phyloP scores from a whole-genome alignment of 2,888 invertebrate species.

The Andrena fulva region DNA sequence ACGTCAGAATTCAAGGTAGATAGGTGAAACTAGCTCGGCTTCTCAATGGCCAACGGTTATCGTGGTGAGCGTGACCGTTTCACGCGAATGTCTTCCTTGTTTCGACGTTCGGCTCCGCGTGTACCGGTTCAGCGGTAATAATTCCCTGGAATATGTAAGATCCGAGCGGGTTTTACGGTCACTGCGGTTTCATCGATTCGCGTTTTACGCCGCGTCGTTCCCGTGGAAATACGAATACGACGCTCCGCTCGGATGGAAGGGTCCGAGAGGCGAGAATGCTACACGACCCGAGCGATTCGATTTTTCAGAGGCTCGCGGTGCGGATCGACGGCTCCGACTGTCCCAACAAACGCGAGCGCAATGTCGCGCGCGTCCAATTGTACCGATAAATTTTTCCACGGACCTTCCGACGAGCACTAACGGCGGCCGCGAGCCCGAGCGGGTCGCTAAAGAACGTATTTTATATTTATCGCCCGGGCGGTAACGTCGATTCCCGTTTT shows the following conservation, averaged over 20 bases:
- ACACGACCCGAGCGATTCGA: not conserved
- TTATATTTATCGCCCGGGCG: slow-evolving; percentile 48
- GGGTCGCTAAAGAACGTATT: slow-evolving; percentile 35
- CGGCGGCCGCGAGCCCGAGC: slow-evolving; percentile 1
- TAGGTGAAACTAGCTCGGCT: slow-evolving; percentile 10
- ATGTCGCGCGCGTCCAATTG: slow-evolving; percentile 16
- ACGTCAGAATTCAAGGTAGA: not conserved
- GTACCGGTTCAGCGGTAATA: not conserved
- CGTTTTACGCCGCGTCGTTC: slow-evolving; percentile 20
- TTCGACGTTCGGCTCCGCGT: not conserved
- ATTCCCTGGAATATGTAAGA: slow-evolving; percentile 8
- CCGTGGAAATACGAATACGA: not conserved
- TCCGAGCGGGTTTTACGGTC: slow-evolving; percentile 10
- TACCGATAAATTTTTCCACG: slow-evolving; percentile 35
- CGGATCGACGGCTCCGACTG: not conserved
- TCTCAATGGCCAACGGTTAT: not conserved
- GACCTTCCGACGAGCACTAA: slow-evolving; percentile 20
- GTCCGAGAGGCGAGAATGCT: not conserved
- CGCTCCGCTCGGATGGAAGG: not conserved
- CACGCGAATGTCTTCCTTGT: not conserved
- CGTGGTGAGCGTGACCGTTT: not conserved
- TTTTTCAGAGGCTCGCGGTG: slow-evolving; percentile 3
- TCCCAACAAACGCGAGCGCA: not conserved
- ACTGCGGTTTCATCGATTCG: not conserved
- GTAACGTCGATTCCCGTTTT: slow-evolving; percentile 41